Conservation (phyloP, 2,797 vertebrate species). For the Crossoptilon crossoptilon region DNA sequence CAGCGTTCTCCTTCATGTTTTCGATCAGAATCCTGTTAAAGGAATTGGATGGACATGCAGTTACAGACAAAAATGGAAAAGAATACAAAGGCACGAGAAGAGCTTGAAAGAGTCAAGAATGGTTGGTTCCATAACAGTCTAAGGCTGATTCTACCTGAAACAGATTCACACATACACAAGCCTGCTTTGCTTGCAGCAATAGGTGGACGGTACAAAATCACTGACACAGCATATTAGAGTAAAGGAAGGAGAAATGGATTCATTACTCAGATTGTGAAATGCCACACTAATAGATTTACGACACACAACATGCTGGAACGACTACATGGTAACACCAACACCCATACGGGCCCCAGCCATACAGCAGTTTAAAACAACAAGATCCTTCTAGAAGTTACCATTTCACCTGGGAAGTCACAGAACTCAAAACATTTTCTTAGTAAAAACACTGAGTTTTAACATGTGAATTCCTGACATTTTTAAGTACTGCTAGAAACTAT, state of each 20-base stretch:
- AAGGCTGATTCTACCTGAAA: not conserved
- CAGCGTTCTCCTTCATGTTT: constrained; percentile 78
- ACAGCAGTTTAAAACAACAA: not conserved
- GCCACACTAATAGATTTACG: not conserved
- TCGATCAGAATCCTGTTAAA: constrained; percentile 77
- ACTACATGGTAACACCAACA: not conserved
- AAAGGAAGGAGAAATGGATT: not conserved
- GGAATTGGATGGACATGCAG: not conserved
- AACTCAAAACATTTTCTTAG: not conserved
- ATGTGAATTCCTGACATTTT: not conserved
- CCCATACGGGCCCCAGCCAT: not conserved
- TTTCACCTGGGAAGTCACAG: not conserved
- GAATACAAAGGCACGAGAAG: not conserved
- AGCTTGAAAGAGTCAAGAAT: not conserved
- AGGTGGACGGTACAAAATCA: not conserved
- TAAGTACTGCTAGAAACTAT: not conserved
- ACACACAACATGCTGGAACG: not conserved
- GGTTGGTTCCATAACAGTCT: not conserved
- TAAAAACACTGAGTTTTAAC: not conserved
- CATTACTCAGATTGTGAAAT: not conserved
- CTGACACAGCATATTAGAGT: not conserved
- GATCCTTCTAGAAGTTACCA: not conserved
- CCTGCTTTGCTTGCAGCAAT: not conserved
- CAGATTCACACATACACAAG: not conserved
- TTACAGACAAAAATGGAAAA: not conserved